Evolutionary conservation across 1,140 invertebrate genomes (phyloP).

Genomic region (Drosophila melanogaster): Release_6_plus_ISO1_MT NT_037436.4:15716001-15716500

Average conservation of each 20-base stretch:
- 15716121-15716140: background rate
- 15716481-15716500: background rate
- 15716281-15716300: no score
- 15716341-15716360: background rate
- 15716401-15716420: background rate
- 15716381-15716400: background rate
- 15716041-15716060: conserved; percentile 19
- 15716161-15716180: background rate
- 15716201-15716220: background rate
- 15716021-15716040: conserved; percentile 43
- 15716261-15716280: background rate
- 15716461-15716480: no score
- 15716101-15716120: conserved; percentile 1
- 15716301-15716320: background rate
- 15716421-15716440: no score
- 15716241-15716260: background rate
- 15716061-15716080: conserved; percentile 22
- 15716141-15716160: background rate
- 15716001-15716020: conserved; percentile 43
- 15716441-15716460: no score
- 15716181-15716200: background rate
- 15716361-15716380: background rate
- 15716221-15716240: background rate
- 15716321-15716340: no score
- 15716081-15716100: conserved; percentile 3